Evolutionary conservation across 2,113 vertebrate genomes (phyloP), one percentile per base, ranked within the genome.

Genomic region (Pterocles gutturalis): DNA sequence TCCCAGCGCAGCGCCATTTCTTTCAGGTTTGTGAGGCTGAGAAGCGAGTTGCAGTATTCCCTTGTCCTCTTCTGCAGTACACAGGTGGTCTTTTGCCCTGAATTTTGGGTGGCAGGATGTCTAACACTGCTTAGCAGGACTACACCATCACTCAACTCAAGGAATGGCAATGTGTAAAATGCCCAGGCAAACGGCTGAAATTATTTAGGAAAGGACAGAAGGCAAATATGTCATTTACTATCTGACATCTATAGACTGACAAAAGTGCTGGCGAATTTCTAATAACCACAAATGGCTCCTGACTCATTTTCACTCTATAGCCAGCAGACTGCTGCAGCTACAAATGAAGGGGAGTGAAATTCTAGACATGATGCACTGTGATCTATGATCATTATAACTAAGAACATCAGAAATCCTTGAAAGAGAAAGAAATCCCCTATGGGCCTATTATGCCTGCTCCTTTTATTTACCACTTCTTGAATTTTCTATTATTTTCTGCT

Each of bases 361-460:
- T 89, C 69, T 89, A 93, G 81, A 91, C 43, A 46, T 83, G 51
- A 57, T 71, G 9, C 57, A 41, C 55, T 95, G 54, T 95, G 78
- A 97, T 97, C 54, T 95, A 11, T 65, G 76, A 75, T 93, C 41
- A 88, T 94, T 96, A 62, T 66, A 94, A 87, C 51, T 77, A 85
- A 86, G 66, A 95, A 94, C 20, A 84, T 26, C 58, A 94, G 87
- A 92, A 94, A 93, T 71, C 34, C 51, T 94, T 78, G 51, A 94
- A 95, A 96, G 62, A 96, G 49, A 88, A 67, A 89, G 51, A 67
- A 90, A 61, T 86, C 21, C 49, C 71, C 67, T 65, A 1, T 33
- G n/a, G 71, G 13, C 43, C 21, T 85, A 87, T 94, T 93, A 89
- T 34, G 20, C 3, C 25, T 62, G 16, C 10, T 95, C 17, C 29